These are phyloP conservation scores for Bostrychus sinensis DNA, from an alignment of 2,113 vertebrate species.

Conservation along the genomic window DNA sequence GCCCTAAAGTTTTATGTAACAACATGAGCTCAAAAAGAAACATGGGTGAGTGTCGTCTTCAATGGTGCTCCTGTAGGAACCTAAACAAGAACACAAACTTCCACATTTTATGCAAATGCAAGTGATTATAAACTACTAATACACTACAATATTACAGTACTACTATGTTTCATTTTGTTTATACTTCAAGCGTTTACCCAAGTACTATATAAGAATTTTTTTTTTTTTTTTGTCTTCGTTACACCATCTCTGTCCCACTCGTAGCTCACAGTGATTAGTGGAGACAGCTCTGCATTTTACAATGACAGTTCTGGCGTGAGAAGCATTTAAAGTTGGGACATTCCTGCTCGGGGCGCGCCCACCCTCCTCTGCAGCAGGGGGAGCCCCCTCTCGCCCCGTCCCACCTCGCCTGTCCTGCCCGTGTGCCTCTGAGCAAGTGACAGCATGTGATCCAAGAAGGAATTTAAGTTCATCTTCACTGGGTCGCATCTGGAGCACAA, in stretches of 20 bases:
- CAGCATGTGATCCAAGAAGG: constrained; percentile 36
- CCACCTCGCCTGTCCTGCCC: neutral
- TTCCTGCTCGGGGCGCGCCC: constrained; percentile 51
- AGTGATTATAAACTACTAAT: no score
- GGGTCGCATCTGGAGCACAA: constrained; percentile 22
- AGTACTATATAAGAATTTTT: no score
- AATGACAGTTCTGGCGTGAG: constrained; percentile 25
- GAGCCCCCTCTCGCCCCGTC: constrained; percentile 5
- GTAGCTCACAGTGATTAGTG: constrained; percentile 1
- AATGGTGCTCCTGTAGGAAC: no score
- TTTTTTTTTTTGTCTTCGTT: no score
- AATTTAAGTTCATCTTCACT: constrained; percentile 39
- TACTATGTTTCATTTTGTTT: no score
- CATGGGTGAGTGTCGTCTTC: no score
- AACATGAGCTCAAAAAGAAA: no score
- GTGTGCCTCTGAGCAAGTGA: constrained; percentile 29
- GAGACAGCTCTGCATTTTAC: constrained; percentile 19
- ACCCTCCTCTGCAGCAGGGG: constrained; percentile 35
- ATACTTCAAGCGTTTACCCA: no score
- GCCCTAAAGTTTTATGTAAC: no score
- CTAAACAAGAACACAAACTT: no score
- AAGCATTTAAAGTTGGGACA: constrained; percentile 11
- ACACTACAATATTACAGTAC: no score
- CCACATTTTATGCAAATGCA: no score
- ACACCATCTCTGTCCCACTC: neutral